Percentiles rank a stretch among this genome's conserved stretches.
Evolutionary conservation across 1,140 invertebrate genomes (phyloP).

Genomic region (Onthophagus taurus): DNA sequence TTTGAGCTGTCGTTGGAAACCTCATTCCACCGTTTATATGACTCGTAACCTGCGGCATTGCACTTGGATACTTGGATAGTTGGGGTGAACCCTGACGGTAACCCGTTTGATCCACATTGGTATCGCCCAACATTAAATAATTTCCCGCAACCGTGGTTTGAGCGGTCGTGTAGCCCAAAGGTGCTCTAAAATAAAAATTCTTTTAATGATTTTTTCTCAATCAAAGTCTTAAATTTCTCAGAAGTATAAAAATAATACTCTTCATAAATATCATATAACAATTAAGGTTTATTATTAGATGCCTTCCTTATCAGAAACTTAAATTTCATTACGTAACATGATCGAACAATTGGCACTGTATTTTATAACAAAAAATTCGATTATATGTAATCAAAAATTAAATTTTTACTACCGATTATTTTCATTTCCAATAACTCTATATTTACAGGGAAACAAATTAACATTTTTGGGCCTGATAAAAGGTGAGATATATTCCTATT

Average conservation of each 20-base stretch:
- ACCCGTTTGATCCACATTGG: constrained; percentile 14
- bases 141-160: constrained; percentile 16
- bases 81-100: constrained; percentile 17
- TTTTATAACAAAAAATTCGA: no score
- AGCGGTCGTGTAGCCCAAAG: no score
- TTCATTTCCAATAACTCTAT: no score
- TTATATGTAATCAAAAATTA: no score
- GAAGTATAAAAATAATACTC: not conserved
- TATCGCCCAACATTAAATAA: constrained; percentile 24
- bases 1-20: constrained; percentile 7
- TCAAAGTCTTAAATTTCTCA: not conserved
- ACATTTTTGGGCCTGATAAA: no score
- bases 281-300: no score
- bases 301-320: no score
- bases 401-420: no score
- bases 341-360: no score
- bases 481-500: no score
- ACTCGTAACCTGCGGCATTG: constrained; percentile 46
- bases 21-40: constrained; percentile 20
- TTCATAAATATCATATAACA: not conserved
- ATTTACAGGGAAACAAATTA: no score
- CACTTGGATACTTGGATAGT: constrained; percentile 44
- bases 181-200: not conserved
- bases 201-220: constrained; percentile 18
- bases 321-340: no score